Evolutionary conservation across 2,113 vertebrate species (phyloP).

Genomic region (Anarhynchus alexandrinus): DNA sequence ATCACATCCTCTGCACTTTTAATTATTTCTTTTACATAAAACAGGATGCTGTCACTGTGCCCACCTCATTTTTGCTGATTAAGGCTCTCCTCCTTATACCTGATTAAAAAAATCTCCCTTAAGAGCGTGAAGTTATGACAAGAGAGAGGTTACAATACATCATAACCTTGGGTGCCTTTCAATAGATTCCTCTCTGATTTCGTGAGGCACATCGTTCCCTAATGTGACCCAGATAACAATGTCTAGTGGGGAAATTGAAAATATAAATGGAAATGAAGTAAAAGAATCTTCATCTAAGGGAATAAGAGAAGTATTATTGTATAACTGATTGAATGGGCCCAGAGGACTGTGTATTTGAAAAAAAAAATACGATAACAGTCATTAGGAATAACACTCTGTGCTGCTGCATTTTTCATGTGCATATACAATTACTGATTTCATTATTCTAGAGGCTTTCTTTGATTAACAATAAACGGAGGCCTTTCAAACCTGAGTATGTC

Average conservation of each 20-base stretch:
- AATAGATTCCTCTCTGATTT: constrained; percentile 73
- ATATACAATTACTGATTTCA: constrained; percentile 67
- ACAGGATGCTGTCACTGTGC: not conserved
- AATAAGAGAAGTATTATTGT: constrained; percentile 74
- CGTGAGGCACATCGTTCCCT: constrained; percentile 70
- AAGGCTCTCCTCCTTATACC: constrained; percentile 33
- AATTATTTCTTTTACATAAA: constrained; percentile 72
- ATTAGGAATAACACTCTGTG: constrained; percentile 66
- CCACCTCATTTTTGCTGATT: constrained; percentile 69
- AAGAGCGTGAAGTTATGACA: constrained; percentile 53
- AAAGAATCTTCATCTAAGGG: constrained; percentile 72
- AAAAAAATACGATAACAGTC: constrained; percentile 49
- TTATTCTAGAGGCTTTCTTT: constrained; percentile 71
- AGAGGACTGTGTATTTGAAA: constrained; percentile 50
- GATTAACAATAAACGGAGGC: constrained; percentile 72
- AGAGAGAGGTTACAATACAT: constrained; percentile 69
- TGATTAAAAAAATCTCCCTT: constrained; percentile 65
- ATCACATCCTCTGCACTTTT: constrained; percentile 43
- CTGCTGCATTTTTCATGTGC: constrained; percentile 65
- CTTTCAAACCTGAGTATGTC: constrained; percentile 66
- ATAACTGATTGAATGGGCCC: constrained; percentile 73
- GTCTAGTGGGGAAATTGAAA: constrained; percentile 81
- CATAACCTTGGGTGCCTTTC: constrained; percentile 72
- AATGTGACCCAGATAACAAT: constrained; percentile 84
- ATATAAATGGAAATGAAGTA: constrained; percentile 85